Conservation (phyloP, 2,888 invertebrate genomes). For the Xylota segnis region DNA sequence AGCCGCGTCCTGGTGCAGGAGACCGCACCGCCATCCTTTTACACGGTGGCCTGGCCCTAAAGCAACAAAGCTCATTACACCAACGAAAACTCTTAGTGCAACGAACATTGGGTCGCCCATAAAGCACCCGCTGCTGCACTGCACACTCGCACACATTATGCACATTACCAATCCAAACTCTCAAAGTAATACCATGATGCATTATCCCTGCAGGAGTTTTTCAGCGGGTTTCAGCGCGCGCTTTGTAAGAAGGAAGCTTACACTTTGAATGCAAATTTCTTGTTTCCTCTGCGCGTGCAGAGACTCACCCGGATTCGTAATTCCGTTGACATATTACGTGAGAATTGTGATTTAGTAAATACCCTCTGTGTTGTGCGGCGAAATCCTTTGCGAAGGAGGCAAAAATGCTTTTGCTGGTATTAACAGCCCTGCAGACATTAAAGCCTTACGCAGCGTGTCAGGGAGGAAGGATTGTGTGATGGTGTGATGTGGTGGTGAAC, state of each 20-base stretch:
- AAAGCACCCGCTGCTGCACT: background rate
- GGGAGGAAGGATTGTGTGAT: constrained; percentile 2
- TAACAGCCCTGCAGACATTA: background rate
- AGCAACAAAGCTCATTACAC: constrained; percentile 26
- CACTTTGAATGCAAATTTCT: constrained; percentile 18
- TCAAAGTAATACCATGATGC: constrained; percentile 51
- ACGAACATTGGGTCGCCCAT: background rate
- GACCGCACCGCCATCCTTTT: background rate
- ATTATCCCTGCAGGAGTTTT: constrained; percentile 43
- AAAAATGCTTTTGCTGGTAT: background rate
- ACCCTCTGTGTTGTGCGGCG: background rate
- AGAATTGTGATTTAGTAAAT: constrained; percentile 44
- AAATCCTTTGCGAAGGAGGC: background rate
- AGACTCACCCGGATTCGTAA: constrained; percentile 9
- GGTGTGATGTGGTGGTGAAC: too few species aligned
- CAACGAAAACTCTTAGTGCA: background rate
- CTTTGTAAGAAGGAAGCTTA: constrained; percentile 26
- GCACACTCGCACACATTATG: background rate
- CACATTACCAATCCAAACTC: constrained; percentile 23
- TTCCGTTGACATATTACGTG: constrained; percentile 36
- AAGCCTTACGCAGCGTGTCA: background rate
- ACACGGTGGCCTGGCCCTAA: constrained; percentile 4
- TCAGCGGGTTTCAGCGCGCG: background rate
- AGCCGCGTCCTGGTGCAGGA: background rate
- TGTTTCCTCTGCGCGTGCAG: constrained; percentile 5